Evolutionary conservation across 2,888 invertebrate species (phyloP).

Genomic region (Hofmannophila pseudospretella): DNA sequence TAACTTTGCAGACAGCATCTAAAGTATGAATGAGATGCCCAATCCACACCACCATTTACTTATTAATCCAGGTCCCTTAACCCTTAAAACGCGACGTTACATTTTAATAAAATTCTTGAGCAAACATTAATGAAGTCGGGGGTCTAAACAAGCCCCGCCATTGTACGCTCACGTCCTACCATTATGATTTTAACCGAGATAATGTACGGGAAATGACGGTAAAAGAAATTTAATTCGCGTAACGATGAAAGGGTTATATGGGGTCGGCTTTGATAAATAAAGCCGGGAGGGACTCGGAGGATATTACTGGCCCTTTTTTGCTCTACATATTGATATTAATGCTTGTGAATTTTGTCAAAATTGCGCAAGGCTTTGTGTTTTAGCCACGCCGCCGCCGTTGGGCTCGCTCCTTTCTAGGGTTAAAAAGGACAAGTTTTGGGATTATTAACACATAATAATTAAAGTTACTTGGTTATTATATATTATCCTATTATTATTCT

Average conservation of each 20-base stretch:
- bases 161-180: conserved; percentile 55
- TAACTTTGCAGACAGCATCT: neutral
- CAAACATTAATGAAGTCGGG: conserved; percentile 69
- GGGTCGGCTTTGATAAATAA: conserved; percentile 73
- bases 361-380: conserved; percentile 42
- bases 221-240: conserved; percentile 78
- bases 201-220: conserved; percentile 78
- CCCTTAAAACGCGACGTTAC: conserved; percentile 59
- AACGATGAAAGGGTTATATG: conserved; percentile 76
- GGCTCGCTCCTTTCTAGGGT: neutral
- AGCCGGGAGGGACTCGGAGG: conserved; percentile 60
- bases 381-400: neutral
- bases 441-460: neutral
- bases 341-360: conserved; percentile 73
- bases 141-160: conserved; percentile 57
- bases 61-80: conserved; percentile 31
- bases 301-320: conserved; percentile 70
- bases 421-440: neutral
- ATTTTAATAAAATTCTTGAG: conserved; percentile 75
- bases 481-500: too few species aligned
- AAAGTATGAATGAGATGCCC: conserved; percentile 1
- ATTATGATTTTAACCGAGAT: conserved; percentile 76
- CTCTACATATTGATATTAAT: conserved; percentile 76
- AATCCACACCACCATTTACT: conserved; percentile 16
- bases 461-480: too few species aligned